Base-by-base conservation (phyloP, 2,888 invertebrate genomes). In the Cremastobaeus sp. region DNA sequence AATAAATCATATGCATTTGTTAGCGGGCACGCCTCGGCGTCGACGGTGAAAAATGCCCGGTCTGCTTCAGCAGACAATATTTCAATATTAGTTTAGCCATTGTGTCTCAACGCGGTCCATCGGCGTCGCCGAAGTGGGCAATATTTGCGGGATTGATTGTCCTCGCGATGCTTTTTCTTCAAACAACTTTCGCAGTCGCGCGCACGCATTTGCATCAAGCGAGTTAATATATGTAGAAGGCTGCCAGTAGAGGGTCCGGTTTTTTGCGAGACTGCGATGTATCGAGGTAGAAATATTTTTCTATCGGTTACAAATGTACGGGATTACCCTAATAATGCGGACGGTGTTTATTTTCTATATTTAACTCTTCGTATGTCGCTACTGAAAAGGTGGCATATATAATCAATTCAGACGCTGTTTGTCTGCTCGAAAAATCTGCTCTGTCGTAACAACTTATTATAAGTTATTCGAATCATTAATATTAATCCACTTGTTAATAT, bases 81-180 rank as follows among this genome's bases (percentile, higher is more conserved):
- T 85, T 86, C 86, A 80, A 86, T 86, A 86, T 86, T 86, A 85
- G 86, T 86, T 85, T 85, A 85, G 80, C 84, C 83, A 84, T 84
- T 84, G 84, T 85, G 80, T 64, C 68, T 59, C 32, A 54, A 34
- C 55, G 69, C 12, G 77, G 76, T 62, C 3, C 9, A 3, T 73
- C 64, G 77, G 47, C 74, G 72, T 76, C 41, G 54, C 48, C 65
- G 50, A 62, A 45, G 64, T 41, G 66, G 65, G 76, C 77, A 77
- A 76, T 74, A 76, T 79, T 78, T 75, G 65, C 52, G 43, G 30
- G 62, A 73, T 78, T 65, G 78, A 77, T 79, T 77, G 73, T 73
- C 72, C 72, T 59, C 55, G 35, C 68, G 75, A 12, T 54, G 74
- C 59, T 77, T 70, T 76, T 77, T 76, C 72, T 78, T 74, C 48